Base-by-base conservation (phyloP, 2,797 vertebrate genomes). In the Poeciliopsis infans region DNA sequence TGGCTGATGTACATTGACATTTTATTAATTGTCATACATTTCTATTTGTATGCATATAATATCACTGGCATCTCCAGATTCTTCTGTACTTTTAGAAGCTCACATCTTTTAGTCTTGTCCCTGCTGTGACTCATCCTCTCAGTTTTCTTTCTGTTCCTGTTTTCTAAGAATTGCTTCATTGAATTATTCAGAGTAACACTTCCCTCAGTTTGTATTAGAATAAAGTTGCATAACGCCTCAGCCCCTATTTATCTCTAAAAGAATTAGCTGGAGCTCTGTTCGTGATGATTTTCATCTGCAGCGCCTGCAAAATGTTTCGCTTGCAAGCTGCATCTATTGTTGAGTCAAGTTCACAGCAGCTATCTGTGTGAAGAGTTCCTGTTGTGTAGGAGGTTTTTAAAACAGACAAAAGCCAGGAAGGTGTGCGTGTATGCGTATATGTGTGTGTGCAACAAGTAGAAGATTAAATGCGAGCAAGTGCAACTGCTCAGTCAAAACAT, bases 301-400 rank as follows among this genome's bases (percentile, higher is more conserved):
- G 66, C 47, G 51, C 4, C 76, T 77, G 49, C 72, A 10, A 78
- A 87, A 36, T 72, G 43, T 80, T 83, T 36, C 20, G 72, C 46
- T 74, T 79, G 47, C 61, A 74, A 74, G 78, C 83, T 73, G 53
- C 76, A 55, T 55, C 75, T 82, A 72, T 79, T 74, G 81, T 79
- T 46, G 76, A 84, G 68, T 39, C 72, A 75, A 70, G 68, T 75
- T 80, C 75, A 76, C 69, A 87, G 59, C 66, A 72, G 70, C 78
- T 85, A 69, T 83, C 78, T 78, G 77, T 72, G 73, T 81, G 88
- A 39, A 46, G 41, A 55, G 71, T 81, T 87, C 79, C 81, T 76
- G 69, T 57, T 89, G 83, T 85, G 87, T 91, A 80, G 88, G 87
- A 87, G 85, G 85, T 36, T 53, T 88, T 47, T 82, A 49, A 76